Evolutionary conservation across 1,140 invertebrate genomes (phyloP), one percentile per base, ranked within the genome.

Genomic region (Anoplolepis gracilipes): DNA sequence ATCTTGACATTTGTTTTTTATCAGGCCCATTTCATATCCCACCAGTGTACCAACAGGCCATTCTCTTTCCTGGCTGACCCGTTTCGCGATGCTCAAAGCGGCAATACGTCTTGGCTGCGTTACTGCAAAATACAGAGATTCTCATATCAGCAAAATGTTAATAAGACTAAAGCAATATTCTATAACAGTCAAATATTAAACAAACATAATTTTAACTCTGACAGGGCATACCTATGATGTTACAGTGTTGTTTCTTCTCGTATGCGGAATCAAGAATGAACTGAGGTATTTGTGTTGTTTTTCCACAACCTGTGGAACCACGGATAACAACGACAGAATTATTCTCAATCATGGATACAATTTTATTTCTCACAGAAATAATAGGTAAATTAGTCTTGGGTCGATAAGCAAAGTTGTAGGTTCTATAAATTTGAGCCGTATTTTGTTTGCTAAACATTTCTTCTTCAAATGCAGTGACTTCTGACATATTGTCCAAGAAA

Each of bases 41-140:
- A 99, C 97, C 76, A 98, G 93, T 1, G 96, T 96, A 22, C 98
- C 98, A 42, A 98, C 88, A 81, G 96, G 94, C 96, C 98, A 98
- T 0, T 96, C 95, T 92, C 98, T 95, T 94, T 99, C 98, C n/a
- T 96, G 92, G 75, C 96, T 96, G 1, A 99, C 97, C 87, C 98
- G 94, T 88, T 96, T 96, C 6, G 98, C 97, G 73, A 99, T 96
- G 87, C 97, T 97, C 62, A 98, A 96, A 30, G 98, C 98, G 8
- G 98, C 98, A 89, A 99, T 97, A 89, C 97, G 95, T 78, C 98
- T 95, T 3, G 98, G 98, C 91, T 99, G 98, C 0, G 98, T 99
- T 2, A 98, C 98, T 94, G 62, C 16, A 72, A 85, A 70, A 86
- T 72, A 73, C 0, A 67, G 49, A 55, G 8, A 53, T 19, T 53